Base-by-base conservation (phyloP, 2,888 invertebrate species). In the Ferrisia virgata region DNA sequence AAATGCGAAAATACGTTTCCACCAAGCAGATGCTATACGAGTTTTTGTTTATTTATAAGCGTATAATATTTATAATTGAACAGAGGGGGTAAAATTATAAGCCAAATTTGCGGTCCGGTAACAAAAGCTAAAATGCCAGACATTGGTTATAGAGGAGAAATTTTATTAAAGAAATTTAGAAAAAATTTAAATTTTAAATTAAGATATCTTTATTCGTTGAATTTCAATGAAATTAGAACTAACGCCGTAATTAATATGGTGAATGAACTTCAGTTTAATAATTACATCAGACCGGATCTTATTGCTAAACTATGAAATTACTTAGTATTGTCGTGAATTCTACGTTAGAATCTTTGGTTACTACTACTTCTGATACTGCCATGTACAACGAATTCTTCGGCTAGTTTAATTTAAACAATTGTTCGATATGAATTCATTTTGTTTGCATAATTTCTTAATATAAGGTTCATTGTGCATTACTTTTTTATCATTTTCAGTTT, bases 121-220 rank as follows among this genome's bases (percentile, higher is more conserved):
- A 36, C 18, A 36, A 36, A 76, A 69, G 31, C 69, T 69, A 28
- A 36, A 76, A 18, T 18, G 6, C 25, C n/a, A 15, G 15, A 31
- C 69, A 43, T 43, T 6, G 2, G 1, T n/a, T 18, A 18, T 4
- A 18, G 18, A 15, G 64, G 28, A 1, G 72, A 76, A 76, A 76
- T 36, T 76, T 36, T 76, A 76, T 76, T 76, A 36, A 76, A 76
- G 36, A 76, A 76, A 76, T 76, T 33, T 36, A 76, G 6, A 36
- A 76, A 76, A 76, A 36, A 76, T 76, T 76, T 76, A 76, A 76
- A 36, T 33, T 76, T 76, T 28, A 76, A 76, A 76, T 76, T 33
- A 76, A 18, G 36, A 76, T 36, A 22, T 76, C 36, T 9, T 76
- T 76, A 76, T 76, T 76, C 33, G 69, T 31, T 69, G 31, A 76